Conservation (phyloP, 2,888 invertebrate genomes). For the Sphinx pinastri region DNA sequence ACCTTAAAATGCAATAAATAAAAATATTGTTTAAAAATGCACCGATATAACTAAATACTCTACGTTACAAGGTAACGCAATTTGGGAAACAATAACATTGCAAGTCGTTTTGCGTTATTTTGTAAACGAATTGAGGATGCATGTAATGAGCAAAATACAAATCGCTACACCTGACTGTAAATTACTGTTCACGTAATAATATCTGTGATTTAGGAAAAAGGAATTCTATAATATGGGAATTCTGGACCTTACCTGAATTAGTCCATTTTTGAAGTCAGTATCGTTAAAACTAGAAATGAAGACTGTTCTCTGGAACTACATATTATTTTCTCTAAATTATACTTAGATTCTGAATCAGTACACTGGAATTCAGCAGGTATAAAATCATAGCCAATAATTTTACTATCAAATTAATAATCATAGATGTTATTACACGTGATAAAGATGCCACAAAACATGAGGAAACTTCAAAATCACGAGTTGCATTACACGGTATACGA, state of each 20-base stretch:
- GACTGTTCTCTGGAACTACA: not conserved
- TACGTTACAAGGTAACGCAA: not conserved
- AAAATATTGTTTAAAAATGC: constrained; percentile 8
- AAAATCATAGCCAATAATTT: not conserved
- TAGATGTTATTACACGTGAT: constrained; percentile 39
- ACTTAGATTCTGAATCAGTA: not conserved
- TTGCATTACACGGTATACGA: constrained; percentile 40
- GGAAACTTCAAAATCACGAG: constrained; percentile 35
- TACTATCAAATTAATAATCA: constrained; percentile 28
- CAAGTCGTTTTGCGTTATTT: constrained; percentile 9
- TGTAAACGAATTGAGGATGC: not conserved
- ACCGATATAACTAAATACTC: constrained; percentile 5
- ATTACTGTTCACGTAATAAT: constrained; percentile 1
- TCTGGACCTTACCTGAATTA: not conserved
- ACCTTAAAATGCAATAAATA: constrained; percentile 7
- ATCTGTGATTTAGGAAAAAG: not conserved
- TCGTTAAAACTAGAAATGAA: too few relatives aligned
- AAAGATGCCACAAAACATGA: constrained; percentile 64
- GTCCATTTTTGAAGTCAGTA: not conserved
- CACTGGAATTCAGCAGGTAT: not conserved
- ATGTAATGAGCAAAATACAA: not conserved
- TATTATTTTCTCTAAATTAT: not conserved
- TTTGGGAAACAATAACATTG: not conserved
- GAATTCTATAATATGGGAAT: not conserved
- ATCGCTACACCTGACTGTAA: not conserved